These are phyloP conservation scores for Sebastes iracundus DNA, from an alignment of 2,797 vertebrate genomes.

Conservation along the genomic window DNA sequence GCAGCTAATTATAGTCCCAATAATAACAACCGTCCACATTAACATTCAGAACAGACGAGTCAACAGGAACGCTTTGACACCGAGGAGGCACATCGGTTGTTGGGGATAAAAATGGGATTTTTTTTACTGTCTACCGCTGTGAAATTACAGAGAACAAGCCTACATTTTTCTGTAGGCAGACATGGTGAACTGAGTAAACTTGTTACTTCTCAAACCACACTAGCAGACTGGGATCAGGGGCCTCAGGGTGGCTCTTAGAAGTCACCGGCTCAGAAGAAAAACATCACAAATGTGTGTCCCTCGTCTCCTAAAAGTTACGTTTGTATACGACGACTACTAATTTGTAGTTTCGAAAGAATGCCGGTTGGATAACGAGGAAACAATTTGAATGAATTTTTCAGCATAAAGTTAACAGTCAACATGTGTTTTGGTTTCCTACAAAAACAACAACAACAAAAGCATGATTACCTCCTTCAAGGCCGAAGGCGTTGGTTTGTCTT, in stretches of 20 bases:
- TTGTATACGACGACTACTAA: neutral
- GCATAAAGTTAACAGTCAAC: neutral
- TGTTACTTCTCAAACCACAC: no score
- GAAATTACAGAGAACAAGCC: conserved; percentile 37
- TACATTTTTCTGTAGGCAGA: neutral
- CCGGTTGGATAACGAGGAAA: no score
- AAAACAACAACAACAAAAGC: neutral
- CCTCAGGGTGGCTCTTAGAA: neutral
- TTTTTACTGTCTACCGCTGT: neutral
- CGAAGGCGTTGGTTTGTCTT: no score
- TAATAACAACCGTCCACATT: conserved; percentile 24
- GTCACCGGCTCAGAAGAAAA: neutral
- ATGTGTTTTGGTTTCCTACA: neutral
- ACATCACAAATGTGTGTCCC: neutral
- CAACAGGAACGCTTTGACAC: neutral
- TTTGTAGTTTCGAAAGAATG: neutral
- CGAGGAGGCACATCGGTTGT: neutral
- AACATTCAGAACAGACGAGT: conserved; percentile 15
- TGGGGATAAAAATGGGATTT: neutral
- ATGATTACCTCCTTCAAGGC: no score
- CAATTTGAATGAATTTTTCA: neutral
- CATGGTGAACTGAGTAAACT: neutral
- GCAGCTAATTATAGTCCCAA: conserved; percentile 4
- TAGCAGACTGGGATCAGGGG: no score
- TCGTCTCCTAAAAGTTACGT: no score